Percentiles rank a stretch among this genome's conserved stretches.
These are phyloP conservation scores for Cyanistes caeruleus DNA, from an alignment of 2,113 vertebrate genomes.

Conservation along the genomic window DNA sequence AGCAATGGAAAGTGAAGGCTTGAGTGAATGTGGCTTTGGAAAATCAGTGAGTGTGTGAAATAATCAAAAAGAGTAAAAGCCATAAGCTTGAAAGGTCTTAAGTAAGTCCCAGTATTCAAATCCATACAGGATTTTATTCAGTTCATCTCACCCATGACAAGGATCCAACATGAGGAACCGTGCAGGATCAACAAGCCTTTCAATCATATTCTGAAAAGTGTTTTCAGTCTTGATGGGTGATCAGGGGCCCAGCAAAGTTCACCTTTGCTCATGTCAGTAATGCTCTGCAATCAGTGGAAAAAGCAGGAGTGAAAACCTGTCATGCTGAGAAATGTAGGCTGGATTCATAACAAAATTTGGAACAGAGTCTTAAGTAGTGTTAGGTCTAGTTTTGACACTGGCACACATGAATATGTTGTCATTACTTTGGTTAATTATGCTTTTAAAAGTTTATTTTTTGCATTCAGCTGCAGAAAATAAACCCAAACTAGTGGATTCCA, in stretches of 20 bases:
- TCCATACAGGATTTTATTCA: neutral
- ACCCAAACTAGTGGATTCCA: rapidly evolving
- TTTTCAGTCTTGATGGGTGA: neutral
- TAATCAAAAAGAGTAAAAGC: neutral
- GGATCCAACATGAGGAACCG: neutral
- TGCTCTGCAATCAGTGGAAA: neutral
- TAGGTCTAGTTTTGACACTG: neutral
- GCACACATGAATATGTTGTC: neutral
- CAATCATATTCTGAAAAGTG: neutral
- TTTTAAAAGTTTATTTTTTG: neutral
- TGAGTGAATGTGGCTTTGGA: neutral
- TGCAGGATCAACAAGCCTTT: neutral
- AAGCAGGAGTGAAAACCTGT: neutral
- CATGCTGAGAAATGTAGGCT: neutral
- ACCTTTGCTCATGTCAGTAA: neutral
- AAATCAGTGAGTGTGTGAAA: neutral
- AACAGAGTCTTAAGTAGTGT: neutral
- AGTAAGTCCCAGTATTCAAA: neutral
- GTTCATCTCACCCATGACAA: neutral
- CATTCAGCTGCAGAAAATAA: neutral
- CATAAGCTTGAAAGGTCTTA: neutral
- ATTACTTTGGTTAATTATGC: neutral
- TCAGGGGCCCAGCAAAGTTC: neutral
- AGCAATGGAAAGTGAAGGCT: neutral
- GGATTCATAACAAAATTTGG: neutral